Evolutionary conservation across 2,797 vertebrate genomes (phyloP), one percentile per base, ranked within the genome.

Genomic region (Periparus ater): DNA sequence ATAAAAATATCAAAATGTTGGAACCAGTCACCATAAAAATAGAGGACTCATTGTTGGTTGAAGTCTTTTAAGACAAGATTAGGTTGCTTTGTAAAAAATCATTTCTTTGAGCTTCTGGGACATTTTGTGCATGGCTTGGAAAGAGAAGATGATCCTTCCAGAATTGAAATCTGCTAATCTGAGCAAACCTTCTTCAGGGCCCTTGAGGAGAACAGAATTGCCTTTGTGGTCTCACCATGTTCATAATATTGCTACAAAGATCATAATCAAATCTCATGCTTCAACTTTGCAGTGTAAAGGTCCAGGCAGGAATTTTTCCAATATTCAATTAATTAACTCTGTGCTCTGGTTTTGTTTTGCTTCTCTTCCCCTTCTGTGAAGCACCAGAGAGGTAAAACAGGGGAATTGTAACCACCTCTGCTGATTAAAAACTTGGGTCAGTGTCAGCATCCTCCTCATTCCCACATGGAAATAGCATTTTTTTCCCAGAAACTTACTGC

Each of bases 201-300:
- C 51, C n/a, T 83, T 6, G 44, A 73, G 85, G 67, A 94, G 68
- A 93, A 96, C 79, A 93, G 79, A 87, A 91, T 95, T 82, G 85
- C 92, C 85, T 94, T 93, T 95, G 93, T 94, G 85, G 71, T 54
- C 72, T 70, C 79, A 32, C 34, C 34, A 9, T 21, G 55, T 60
- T 91, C 55, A 16, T 76, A 79, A 58, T 91, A 58, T 83, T 91
- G 58, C 51, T 73, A 8, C 54, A 44, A 38, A 93, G 88, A 93
- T 94, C 85, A 87, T 38, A 85, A 95, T 93, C 88, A 75, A 85
- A 83, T 74, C 72, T 67, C 57, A 12, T 71, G 65, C 88, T 80
- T 89, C 86, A 93, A 1, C 72, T 91, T 93, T 34, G 17, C 83
- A 80, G 57, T 55, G 65, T 63, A 18, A 88, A 91, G 65, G 89